Base-by-base conservation (phyloP, 2,888 invertebrate genomes). In the Atethmia centrago region DNA sequence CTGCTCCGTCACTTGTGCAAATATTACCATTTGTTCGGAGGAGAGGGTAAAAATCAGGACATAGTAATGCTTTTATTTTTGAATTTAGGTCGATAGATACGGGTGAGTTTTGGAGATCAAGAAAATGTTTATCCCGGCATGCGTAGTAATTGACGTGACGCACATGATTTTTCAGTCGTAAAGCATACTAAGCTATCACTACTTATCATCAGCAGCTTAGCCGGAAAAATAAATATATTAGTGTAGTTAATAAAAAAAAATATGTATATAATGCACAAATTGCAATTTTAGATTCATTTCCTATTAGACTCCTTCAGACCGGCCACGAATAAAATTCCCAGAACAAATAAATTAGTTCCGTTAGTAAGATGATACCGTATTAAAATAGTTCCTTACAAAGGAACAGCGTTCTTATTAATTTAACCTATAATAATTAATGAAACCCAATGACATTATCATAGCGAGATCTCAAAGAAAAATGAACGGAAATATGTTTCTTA, bases 401-500 rank as follows among this genome's bases (percentile, higher is more conserved):
- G 31, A 71, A 55, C n/a, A 56, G 0, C 21, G n/a, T 67, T 82
- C 66, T 82, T 77, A 76, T 67, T 51, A 16, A 72, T 83, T 77
- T 65, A 69, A 71, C 62, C 64, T 4, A 25, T 58, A 62, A 16
- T 84, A 80, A 79, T 83, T 80, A 80, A 76, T 77, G 62, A 51
- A 65, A 64, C 53, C 55, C 16, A 7, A 65, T 51, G 36, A 49
- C 25, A 56, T 71, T 79, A 82, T 76, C 73, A 53, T 47, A 59
- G 31, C 16, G 47, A 66, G 56, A 73, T 69, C 73, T 75, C 83
- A 84, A 82, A 85, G 84, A 72, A 79, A 84, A 87, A 81, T 77
- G 77, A 79, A 80, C 67, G 85, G 87, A 87, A 87, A 84, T 85
- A 77, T 80, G 81, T 80, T 83, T 77, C 81, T 71, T 84, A 84